phyloP scores from a whole-genome alignment of 2,888 invertebrate genomes.

The Drosophila neonasuta region DNA sequence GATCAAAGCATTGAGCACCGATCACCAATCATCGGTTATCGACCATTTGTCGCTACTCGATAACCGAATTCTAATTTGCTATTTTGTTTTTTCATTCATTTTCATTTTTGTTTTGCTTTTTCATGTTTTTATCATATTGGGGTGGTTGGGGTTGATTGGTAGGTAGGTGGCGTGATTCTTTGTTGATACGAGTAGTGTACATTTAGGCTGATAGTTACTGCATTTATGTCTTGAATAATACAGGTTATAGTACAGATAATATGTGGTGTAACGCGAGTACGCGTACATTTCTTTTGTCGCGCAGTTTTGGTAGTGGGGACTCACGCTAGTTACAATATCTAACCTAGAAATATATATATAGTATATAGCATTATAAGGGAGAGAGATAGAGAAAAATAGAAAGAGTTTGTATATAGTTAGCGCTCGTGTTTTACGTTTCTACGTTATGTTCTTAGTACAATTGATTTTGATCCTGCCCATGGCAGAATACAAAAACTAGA shows the following conservation, averaged over 20 bases:
- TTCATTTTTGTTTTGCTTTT: not conserved
- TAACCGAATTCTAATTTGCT: not conserved
- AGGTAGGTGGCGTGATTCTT: slow-evolving; percentile 46
- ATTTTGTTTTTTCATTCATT: not conserved
- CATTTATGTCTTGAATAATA: slow-evolving; percentile 39
- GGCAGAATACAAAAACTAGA: slow-evolving; percentile 33
- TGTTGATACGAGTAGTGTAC: slow-evolving; percentile 38
- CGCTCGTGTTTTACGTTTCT: slow-evolving; percentile 44
- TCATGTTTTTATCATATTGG: slow-evolving; percentile 19
- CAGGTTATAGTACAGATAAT: slow-evolving; percentile 28
- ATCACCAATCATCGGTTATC: slow-evolving; percentile 3
- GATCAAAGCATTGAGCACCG: no score
- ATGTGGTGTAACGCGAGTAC: slow-evolving; percentile 10
- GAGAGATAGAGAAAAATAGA: slow-evolving; percentile 72
- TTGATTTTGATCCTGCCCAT: slow-evolving; percentile 27
- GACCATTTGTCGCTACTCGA: slow-evolving; percentile 21
- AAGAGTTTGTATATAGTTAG: slow-evolving; percentile 69
- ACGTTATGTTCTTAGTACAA: slow-evolving; percentile 47
- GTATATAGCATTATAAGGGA: slow-evolving; percentile 49
- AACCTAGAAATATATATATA: slow-evolving; percentile 75
- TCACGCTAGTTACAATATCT: slow-evolving; percentile 73
- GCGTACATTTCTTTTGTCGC: slow-evolving; percentile 30
- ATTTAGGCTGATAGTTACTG: slow-evolving; percentile 49
- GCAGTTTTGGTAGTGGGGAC: slow-evolving; percentile 34
- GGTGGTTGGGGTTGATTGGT: slow-evolving; percentile 44